phyloP scores from a whole-genome alignment of 2,888 invertebrate genomes.

The Noctua pronuba region DNA sequence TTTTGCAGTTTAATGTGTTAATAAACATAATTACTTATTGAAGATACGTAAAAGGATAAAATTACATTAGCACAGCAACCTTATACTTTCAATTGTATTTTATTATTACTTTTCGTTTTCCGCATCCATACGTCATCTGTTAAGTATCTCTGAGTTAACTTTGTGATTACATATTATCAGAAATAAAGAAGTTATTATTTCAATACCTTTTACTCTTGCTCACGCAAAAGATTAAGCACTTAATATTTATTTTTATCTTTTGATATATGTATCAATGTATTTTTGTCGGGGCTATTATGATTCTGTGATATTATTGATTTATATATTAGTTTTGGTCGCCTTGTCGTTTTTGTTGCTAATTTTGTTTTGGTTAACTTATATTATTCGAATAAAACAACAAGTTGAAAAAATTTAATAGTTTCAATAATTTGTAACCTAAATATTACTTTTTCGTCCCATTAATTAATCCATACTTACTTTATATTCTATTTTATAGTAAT shows the following conservation, averaged over 20 bases:
- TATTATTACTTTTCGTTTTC: conserved; percentile 15
- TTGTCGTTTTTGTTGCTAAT: background rate
- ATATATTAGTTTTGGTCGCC: background rate
- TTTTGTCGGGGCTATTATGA: background rate
- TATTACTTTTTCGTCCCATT: background rate
- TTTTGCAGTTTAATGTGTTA: background rate
- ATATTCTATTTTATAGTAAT: no score
- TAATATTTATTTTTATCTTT: conserved; percentile 1
- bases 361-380: background rate
- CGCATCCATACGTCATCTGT: conserved; percentile 1
- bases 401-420: background rate
- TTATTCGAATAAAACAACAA: background rate
- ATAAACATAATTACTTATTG: conserved; percentile 3
- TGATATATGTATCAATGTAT: background rate
- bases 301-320: background rate
- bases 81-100: background rate
- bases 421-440: background rate
- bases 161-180: conserved; percentile 18
- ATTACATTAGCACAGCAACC: background rate
- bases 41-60: background rate
- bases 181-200: conserved; percentile 37
- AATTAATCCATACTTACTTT: no score
- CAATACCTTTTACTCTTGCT: background rate
- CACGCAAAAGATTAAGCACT: conserved; percentile 10
- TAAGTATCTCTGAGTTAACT: background rate